phyloP scores from a whole-genome alignment of 2,113 vertebrate genomes.

The Psammodynastes pulverulentus region DNA sequence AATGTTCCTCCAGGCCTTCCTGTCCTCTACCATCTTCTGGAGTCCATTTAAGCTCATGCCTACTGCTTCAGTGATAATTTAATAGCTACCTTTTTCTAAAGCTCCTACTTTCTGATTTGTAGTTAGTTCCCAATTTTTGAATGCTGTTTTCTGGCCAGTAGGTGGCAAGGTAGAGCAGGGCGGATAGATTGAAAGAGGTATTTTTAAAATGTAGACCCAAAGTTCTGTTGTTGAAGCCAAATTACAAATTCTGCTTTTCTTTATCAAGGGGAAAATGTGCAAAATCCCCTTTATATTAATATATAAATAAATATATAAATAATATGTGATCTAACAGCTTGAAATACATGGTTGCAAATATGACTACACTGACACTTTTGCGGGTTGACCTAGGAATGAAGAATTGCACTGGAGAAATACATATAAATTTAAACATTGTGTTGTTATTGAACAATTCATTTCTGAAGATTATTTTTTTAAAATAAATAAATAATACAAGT shows the following conservation, averaged over 20 bases:
- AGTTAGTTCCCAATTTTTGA: neutral
- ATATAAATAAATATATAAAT: neutral
- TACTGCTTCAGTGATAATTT: too few species aligned
- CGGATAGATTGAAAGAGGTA: neutral
- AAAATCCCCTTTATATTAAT: neutral
- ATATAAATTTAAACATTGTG: neutral
- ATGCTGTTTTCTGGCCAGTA: neutral
- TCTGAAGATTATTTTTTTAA: neutral
- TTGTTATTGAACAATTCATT: neutral
- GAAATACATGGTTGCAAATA: neutral
- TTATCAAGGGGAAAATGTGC: neutral
- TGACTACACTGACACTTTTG: neutral
- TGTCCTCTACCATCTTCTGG: too few species aligned
- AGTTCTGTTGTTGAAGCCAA: neutral
- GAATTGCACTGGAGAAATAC: neutral
- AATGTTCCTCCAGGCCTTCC: too few species aligned
- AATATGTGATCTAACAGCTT: neutral
- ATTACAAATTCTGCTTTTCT: neutral
- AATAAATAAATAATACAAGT: neutral
- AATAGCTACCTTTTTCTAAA: neutral
- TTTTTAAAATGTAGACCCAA: neutral
- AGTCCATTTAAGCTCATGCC: too few species aligned
- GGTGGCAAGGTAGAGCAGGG: neutral
- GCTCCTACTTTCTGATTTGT: neutral
- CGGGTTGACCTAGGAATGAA: neutral